Conservation (phyloP, 2,888 invertebrate species). For the Pocota personata region DNA sequence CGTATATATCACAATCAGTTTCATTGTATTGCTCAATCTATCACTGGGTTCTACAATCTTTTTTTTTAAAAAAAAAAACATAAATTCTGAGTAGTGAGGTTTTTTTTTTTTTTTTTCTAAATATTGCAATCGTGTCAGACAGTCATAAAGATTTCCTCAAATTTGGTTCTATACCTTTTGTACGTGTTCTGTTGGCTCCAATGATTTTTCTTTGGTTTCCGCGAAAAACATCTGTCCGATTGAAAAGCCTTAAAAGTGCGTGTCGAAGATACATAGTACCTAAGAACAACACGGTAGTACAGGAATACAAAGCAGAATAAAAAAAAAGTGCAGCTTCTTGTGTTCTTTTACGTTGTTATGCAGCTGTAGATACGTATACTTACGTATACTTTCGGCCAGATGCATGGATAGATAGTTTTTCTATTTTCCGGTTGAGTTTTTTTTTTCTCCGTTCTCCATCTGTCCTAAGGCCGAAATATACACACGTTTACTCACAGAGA, state of each 20-base stretch:
- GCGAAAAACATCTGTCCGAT: constrained; percentile 33
- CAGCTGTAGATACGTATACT: constrained; percentile 17
- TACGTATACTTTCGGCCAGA: constrained; percentile 43
- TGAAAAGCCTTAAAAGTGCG: constrained; percentile 31
- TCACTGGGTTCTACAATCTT: no score
- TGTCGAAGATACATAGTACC: constrained; percentile 36
- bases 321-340: constrained; percentile 8
- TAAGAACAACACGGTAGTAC: not conserved
- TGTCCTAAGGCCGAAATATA: constrained; percentile 24
- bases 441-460: constrained; percentile 12
- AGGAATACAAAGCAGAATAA: not conserved
- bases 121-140: no score
- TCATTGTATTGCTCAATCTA: no score
- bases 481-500: not conserved
- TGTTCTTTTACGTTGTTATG: not conserved
- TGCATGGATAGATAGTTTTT: constrained; percentile 40
- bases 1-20: no score
- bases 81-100: no score
- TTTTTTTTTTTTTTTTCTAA: no score
- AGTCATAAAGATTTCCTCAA: not conserved
- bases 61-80: no score
- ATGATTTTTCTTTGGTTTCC: not conserved
- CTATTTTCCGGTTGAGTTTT: constrained; percentile 51
- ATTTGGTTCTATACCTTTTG: not conserved
- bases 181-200: not conserved